phyloP scores from a whole-genome alignment of 2,113 vertebrate genomes.

The Thunnus maccoyii region DNA sequence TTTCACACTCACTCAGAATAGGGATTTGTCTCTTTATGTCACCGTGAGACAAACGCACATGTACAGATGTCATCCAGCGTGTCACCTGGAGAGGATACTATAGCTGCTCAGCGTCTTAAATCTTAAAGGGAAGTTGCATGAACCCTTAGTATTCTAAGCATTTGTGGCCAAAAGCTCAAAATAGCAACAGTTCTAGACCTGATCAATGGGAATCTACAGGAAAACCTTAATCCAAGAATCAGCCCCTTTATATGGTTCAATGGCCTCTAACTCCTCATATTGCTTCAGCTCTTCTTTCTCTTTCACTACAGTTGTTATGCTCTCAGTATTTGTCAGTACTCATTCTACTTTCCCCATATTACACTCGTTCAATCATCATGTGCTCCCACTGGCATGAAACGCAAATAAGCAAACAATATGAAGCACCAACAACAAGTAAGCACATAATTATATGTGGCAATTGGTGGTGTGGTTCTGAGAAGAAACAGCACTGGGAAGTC shows the following conservation, averaged over 20 bases:
- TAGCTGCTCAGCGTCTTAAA: neutral
- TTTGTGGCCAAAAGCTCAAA: neutral
- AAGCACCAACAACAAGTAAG: too few relatives aligned
- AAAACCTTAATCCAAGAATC: neutral
- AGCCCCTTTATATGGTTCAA: neutral
- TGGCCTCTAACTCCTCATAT: conserved; percentile 1
- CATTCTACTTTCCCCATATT: neutral
- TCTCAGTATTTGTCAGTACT: neutral
- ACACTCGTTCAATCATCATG: neutral
- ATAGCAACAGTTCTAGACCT: neutral
- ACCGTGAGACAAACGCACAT: conserved; percentile 14
- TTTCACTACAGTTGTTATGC: conserved; percentile 2
- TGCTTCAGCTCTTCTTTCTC: neutral
- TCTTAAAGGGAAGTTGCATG: neutral
- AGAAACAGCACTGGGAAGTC: too few relatives aligned
- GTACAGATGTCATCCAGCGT: neutral
- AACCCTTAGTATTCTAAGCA: neutral
- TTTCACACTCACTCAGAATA: neutral
- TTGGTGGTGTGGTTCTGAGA: too few relatives aligned
- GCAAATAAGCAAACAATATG: neutral
- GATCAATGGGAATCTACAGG: neutral
- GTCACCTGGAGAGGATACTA: neutral
- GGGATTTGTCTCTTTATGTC: conserved; percentile 6
- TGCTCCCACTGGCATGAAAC: neutral
- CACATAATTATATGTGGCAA: too few relatives aligned